phyloP scores from a whole-genome alignment of 2,888 invertebrate genomes.

The Macaria liturata region DNA sequence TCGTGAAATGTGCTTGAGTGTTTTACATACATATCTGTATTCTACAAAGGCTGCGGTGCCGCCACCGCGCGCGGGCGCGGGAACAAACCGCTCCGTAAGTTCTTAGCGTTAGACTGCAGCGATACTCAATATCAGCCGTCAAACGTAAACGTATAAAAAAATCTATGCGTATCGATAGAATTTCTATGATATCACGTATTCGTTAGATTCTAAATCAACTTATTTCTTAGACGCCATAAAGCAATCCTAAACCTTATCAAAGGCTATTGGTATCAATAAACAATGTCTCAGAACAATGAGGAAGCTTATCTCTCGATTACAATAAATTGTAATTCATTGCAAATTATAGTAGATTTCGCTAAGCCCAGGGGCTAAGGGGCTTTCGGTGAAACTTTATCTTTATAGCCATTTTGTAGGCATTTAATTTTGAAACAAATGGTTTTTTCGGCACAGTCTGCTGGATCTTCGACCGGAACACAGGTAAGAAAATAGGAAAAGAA shows the following conservation, averaged over 20 bases:
- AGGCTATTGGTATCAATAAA: conserved; percentile 9
- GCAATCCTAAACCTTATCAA: conserved; percentile 12
- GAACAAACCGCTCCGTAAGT: too few species aligned
- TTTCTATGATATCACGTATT: background rate
- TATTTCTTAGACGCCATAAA: conserved; percentile 2
- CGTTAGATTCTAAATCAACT: conserved; percentile 4
- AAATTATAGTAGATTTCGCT: conserved; percentile 26
- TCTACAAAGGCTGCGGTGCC: too few species aligned
- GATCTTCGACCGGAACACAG: conserved; percentile 44
- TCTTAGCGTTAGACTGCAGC: too few species aligned
- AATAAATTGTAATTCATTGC: conserved; percentile 26
- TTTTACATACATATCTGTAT: too few species aligned
- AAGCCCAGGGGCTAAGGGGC: conserved; percentile 27
- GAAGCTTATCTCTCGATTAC: conserved; percentile 31
- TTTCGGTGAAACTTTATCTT: conserved; percentile 26
- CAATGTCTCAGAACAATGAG: conserved; percentile 26
- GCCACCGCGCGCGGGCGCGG: too few species aligned
- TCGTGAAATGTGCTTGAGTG: too few species aligned
- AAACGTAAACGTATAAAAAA: too few species aligned
- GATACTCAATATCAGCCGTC: too few species aligned
- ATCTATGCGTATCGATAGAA: too few species aligned
- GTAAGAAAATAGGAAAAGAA: conserved; percentile 34
- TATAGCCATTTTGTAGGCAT: conserved; percentile 26
- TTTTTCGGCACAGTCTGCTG: conserved; percentile 38
- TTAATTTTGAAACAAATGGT: conserved; percentile 28